These are phyloP conservation scores for Disparrhopalites patrizii DNA, from an alignment of 2,888 invertebrate genomes.

Conservation along the genomic window DNA sequence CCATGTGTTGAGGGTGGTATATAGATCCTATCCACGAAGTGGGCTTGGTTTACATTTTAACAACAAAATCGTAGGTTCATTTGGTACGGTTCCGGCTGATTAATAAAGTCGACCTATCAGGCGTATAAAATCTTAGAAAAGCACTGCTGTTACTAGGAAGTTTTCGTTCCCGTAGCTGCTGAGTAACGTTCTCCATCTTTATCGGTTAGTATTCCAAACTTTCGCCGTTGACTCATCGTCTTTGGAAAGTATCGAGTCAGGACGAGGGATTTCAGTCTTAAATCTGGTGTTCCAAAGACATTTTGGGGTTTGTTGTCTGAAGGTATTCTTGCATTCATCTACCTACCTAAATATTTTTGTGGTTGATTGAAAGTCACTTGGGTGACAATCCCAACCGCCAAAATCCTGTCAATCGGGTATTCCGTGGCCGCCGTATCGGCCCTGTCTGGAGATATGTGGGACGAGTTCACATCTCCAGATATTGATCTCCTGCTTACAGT, in stretches of 20 bases:
- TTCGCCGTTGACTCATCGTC: slow-evolving; percentile 9
- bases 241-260: slow-evolving; percentile 23
- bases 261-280: slow-evolving; percentile 17
- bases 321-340: neutral
- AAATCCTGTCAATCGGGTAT: slow-evolving; percentile 30
- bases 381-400: slow-evolving; percentile 19
- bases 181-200: slow-evolving; percentile 20
- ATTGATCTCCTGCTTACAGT: slow-evolving; percentile 36
- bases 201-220: slow-evolving; percentile 22
- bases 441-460: slow-evolving; percentile 36
- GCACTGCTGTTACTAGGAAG: no score
- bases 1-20: slow-evolving; percentile 21
- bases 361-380: slow-evolving; percentile 17
- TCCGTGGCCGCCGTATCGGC: slow-evolving; percentile 23
- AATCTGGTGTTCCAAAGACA: slow-evolving; percentile 17
- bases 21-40: slow-evolving; percentile 5
- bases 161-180: neutral
- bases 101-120: slow-evolving; percentile 6
- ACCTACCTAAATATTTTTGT: neutral
- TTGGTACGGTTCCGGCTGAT: neutral
- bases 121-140: slow-evolving; percentile 3
- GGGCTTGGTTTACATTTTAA: slow-evolving; percentile 1
- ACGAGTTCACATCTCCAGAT: slow-evolving; percentile 37
- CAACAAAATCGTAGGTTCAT: neutral
- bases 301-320: neutral